These are phyloP conservation scores for Cremastinae sp. DNA, from an alignment of 2,888 invertebrate genomes.

Conservation along the genomic window DNA sequence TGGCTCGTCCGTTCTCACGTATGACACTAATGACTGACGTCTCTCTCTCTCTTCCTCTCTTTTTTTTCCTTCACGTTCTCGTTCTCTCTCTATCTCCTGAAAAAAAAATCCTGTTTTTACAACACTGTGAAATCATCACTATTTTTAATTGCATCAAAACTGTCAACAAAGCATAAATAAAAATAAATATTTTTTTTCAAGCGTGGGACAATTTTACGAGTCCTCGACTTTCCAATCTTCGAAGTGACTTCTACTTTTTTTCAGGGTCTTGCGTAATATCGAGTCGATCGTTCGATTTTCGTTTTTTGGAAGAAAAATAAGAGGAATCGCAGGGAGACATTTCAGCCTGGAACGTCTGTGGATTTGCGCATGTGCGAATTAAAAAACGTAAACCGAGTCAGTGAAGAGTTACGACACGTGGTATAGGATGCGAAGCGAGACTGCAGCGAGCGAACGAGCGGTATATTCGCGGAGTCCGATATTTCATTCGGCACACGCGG, in stretches of 20 bases:
- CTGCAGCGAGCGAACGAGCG: constrained; percentile 40
- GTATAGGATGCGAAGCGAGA: constrained; percentile 33
- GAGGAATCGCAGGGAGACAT: background rate
- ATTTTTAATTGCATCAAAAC: too few species aligned
- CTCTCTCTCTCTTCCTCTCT: background rate
- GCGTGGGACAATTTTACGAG: too few species aligned
- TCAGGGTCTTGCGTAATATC: too few species aligned
- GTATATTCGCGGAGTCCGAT: constrained; percentile 66
- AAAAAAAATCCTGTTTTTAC: too few species aligned
- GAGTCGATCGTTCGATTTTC: too few species aligned
- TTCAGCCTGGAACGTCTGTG: background rate
- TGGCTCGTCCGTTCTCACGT: background rate
- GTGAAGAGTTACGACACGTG: constrained; percentile 41
- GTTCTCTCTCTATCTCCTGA: too few species aligned
- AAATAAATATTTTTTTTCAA: too few species aligned
- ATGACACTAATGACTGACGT: background rate
- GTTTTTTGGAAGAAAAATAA: background rate
- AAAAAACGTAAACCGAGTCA: background rate
- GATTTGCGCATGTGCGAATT: background rate
- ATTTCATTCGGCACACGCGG: constrained; percentile 76
- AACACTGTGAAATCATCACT: too few species aligned
- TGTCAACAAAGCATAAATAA: too few species aligned
- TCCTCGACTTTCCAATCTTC: too few species aligned
- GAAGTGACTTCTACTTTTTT: too few species aligned
- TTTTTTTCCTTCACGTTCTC: too few species aligned